phyloP scores from a whole-genome alignment of 1,140 invertebrate genomes.

The Drosophila micromelanica region DNA sequence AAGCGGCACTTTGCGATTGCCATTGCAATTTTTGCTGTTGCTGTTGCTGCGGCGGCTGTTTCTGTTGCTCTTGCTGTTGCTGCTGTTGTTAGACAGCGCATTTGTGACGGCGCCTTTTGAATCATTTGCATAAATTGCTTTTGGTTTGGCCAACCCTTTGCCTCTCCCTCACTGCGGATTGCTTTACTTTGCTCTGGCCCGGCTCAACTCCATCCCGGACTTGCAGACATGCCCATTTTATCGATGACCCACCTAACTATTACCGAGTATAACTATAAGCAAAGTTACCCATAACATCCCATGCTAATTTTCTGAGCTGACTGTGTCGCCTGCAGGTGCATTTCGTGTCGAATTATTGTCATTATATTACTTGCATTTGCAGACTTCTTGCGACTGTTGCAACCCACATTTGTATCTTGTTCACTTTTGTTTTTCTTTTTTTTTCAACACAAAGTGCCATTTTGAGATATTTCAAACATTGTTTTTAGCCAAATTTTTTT shows the following conservation, averaged over 20 bases:
- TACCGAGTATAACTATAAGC: conserved; percentile 36
- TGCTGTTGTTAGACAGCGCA: conserved; percentile 39
- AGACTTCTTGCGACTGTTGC: conserved; percentile 8
- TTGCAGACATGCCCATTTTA: conserved; percentile 62
- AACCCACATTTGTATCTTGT: conserved; percentile 21
- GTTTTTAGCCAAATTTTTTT: conserved; percentile 49
- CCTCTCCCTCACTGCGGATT: conserved; percentile 19
- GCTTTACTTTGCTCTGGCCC: conserved; percentile 17
- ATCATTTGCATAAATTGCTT: conserved; percentile 80
- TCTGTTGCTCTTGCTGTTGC: conserved; percentile 5
- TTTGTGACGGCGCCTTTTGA: conserved; percentile 77
- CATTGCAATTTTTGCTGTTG: conserved; percentile 34
- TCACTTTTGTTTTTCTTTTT: conserved; percentile 25
- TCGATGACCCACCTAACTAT: conserved; percentile 59
- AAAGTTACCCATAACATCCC: conserved; percentile 33
- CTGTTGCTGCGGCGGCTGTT: conserved; percentile 33
- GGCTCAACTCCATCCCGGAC: conserved; percentile 36
- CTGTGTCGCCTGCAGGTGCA: conserved; percentile 73
- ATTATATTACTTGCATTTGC: conserved; percentile 52
- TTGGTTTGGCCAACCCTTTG: conserved; percentile 69
- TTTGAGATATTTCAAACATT: conserved; percentile 39
- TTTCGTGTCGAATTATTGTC: conserved; percentile 79
- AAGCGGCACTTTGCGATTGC: conserved; percentile 75
- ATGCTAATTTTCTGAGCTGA: conserved; percentile 50
- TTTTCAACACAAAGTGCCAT: conserved; percentile 30